Conservation (phyloP, 2,888 invertebrate species). For the Eutolmus rufibarbis region DNA sequence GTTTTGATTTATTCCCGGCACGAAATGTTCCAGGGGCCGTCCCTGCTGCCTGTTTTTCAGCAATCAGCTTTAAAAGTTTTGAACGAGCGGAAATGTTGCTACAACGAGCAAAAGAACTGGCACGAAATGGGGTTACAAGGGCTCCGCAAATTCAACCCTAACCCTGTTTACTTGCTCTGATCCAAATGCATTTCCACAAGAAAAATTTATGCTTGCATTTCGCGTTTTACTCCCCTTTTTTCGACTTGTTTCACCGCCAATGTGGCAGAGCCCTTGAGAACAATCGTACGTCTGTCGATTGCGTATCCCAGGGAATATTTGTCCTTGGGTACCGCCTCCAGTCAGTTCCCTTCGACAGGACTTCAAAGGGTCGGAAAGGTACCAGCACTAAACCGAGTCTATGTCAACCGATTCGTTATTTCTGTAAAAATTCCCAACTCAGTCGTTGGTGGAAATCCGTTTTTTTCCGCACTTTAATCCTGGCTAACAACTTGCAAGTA, state of each 20-base stretch:
- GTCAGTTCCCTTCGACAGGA: not conserved
- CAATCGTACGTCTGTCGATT: not conserved
- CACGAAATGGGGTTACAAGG: not conserved
- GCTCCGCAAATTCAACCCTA: not conserved
- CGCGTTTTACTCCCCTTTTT: not conserved
- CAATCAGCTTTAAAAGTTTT: not conserved
- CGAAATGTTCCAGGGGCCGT: not conserved
- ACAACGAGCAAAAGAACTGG: not conserved
- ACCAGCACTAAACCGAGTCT: not conserved
- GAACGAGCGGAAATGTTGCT: not conserved
- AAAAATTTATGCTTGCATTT: not conserved
- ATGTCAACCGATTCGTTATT: not conserved
- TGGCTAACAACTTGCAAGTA: not conserved
- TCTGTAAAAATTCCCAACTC: not conserved
- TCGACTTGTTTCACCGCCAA: not conserved
- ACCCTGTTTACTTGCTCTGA: not conserved
- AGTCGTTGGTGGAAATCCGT: not conserved
- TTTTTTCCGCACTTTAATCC: not conserved
- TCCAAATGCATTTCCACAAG: not conserved
- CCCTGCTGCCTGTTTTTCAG: not conserved
- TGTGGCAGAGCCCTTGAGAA: not conserved
- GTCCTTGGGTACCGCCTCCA: not conserved
- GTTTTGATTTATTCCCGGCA: not conserved
- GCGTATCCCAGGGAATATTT: not conserved
- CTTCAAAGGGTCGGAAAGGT: not conserved